Base-by-base conservation (phyloP, 2,113 vertebrate species). In the Phaethon lepturus region DNA sequence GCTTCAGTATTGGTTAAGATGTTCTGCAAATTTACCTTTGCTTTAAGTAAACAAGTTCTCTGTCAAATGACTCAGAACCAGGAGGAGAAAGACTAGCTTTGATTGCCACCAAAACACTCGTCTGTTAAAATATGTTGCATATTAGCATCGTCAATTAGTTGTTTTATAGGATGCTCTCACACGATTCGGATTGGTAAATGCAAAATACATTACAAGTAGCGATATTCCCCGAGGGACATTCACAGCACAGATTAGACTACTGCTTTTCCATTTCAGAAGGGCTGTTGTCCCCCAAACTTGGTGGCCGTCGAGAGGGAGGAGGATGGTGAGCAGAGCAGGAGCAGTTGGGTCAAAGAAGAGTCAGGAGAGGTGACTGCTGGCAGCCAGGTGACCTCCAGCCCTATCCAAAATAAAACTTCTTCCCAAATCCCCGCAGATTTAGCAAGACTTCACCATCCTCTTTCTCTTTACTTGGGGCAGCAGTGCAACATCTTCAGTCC, bases 41-140 rank as follows among this genome's bases (percentile, higher is more conserved):
- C 45, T 59, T 50, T 52, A 53, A 66, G 49, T 50, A 69, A 87
- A 81, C 25, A 44, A 58, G 26, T 63, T 75, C 63, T 66, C 44
- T n/a, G 10, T 45, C 56, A 64, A 67, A 45, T 2, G 0, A 45
- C 26, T 58, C 5, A 1, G 35, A 58, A 64, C 17, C 3, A 3
- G 18, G 26, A 72, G 17, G 35, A 58, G 24, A 49, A 55, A 64
- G 26, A 74, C 0, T 18, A 25, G 68, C 42, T 69, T 29, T 31
- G n/a, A 31, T 5, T 26, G n/a, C 49, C 62, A 81, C 25, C 5
- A 0, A 19, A 75, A 75, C 17, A 11, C 62, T 35, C 9, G 1
- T 12, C 60, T 55, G 22, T 42, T 77, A 40, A 59, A 53, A 50
- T 28, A 45, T 2, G 12, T 35, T 64, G 67, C 20, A 7, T 33